Evolutionary conservation across 2,888 invertebrate genomes (phyloP).

Genomic region (Conomelus anceps): DNA sequence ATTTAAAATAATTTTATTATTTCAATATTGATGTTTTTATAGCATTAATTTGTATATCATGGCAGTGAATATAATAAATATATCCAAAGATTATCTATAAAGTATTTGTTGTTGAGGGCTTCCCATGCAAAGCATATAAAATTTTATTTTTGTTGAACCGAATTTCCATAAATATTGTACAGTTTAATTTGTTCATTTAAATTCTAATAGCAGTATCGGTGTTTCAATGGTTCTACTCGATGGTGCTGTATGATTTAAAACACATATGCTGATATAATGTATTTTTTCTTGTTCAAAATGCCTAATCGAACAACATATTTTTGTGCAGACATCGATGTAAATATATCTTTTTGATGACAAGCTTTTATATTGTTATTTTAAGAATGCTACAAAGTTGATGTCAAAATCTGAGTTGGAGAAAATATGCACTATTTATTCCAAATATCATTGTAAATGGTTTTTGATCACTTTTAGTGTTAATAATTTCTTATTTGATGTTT

Average conservation of each 20-base stretch:
- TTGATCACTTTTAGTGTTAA: neutral
- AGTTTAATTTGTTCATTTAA: neutral
- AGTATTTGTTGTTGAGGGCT: neutral
- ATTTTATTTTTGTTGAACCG: neutral
- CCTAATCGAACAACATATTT: too few relatives aligned
- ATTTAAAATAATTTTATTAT: neutral
- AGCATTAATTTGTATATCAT: neutral
- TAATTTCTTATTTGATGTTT: neutral
- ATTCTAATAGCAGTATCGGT: neutral
- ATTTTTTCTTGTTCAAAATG: neutral
- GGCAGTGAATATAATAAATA: too few relatives aligned
- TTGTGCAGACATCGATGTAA: neutral
- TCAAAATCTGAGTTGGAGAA: neutral
- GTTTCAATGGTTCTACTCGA: neutral
- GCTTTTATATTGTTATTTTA: neutral
- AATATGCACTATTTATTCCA: too few relatives aligned
- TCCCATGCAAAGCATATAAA: neutral
- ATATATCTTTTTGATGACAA: neutral
- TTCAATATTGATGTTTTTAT: neutral
- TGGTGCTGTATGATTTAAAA: neutral
- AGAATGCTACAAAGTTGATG: neutral
- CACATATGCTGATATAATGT: neutral
- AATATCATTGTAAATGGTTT: neutral
- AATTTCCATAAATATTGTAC: neutral
- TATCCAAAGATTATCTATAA: neutral